A percentile compares a stretch with the other conserved stretches of the same genome.
phyloP scores from a whole-genome alignment of 2,888 invertebrate genomes.

The Exephanes ischioxanthus region DNA sequence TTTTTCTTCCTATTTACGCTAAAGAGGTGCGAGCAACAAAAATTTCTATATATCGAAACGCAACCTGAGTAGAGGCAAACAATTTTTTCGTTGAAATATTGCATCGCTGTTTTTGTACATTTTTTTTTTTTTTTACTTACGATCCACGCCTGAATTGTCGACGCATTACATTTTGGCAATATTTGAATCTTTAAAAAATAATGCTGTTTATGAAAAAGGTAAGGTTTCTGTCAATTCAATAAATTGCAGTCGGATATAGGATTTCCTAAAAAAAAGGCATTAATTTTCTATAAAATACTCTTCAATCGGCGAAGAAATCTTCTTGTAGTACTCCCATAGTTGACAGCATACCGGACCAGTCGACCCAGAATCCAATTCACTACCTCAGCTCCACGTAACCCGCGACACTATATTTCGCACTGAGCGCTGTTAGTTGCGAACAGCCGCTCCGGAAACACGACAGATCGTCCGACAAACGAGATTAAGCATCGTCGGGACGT shows the following conservation, averaged over 20 bases:
- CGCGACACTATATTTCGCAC: slow-evolving; percentile 30
- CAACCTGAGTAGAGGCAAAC: too few species aligned
- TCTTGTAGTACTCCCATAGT: not conserved
- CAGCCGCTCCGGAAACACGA: slow-evolving; percentile 48
- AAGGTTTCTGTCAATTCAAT: not conserved
- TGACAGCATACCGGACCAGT: not conserved
- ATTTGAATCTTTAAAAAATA: too few species aligned
- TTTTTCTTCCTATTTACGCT: not conserved
- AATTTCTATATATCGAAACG: too few species aligned
- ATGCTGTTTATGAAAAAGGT: not conserved
- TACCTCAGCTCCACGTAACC: slow-evolving; percentile 1
- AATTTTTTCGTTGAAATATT: too few species aligned
- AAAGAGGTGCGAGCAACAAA: too few species aligned
- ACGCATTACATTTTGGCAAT: too few species aligned
- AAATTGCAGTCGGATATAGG: not conserved
- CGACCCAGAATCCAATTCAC: slow-evolving; percentile 30
- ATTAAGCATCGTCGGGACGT: slow-evolving; percentile 59
- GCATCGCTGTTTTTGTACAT: too few species aligned
- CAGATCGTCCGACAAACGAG: slow-evolving; percentile 62
- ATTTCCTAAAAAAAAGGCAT: not conserved
- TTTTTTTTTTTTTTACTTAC: too few species aligned
- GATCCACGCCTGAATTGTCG: too few species aligned
- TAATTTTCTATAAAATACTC: not conserved
- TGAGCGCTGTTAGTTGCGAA: slow-evolving; percentile 22
- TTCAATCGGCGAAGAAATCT: not conserved